Evolutionary conservation across 2,888 invertebrate genomes (phyloP).

Genomic region (Caenorhabditis zanzibari): DNA sequence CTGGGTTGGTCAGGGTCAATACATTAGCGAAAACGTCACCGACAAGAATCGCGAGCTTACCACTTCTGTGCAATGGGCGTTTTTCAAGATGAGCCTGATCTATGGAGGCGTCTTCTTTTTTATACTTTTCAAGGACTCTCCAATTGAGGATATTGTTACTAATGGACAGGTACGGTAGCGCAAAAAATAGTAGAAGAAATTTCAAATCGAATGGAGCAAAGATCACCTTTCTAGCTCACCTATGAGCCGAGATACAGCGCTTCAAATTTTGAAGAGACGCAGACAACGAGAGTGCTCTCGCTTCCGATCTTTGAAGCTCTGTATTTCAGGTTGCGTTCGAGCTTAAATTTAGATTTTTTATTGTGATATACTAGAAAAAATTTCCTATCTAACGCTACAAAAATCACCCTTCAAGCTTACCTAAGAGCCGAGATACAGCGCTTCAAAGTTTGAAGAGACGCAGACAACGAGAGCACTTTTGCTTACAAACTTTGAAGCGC

Average conservation of each 20-base stretch:
- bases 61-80: constrained; percentile 50
- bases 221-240: no score
- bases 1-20: constrained; percentile 65
- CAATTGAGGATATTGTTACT: constrained; percentile 12
- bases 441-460: no score
- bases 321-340: neutral
- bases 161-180: constrained; percentile 29
- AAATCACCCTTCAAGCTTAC: no score
- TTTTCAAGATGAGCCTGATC: constrained; percentile 55
- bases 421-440: no score
- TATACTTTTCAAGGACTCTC: neutral
- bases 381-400: no score
- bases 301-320: neutral
- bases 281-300: neutral
- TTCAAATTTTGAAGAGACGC: no score
- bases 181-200: no score
- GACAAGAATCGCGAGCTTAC: constrained; percentile 45
- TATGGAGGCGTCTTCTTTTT: constrained; percentile 42
- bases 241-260: no score
- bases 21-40: constrained; percentile 43
- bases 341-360: neutral
- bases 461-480: no score
- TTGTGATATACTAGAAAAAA: neutral
- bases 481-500: no score
- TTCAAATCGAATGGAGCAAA: no score